Conservation (phyloP, 2,797 vertebrate species). For the Haliaeetus vocifer region DNA sequence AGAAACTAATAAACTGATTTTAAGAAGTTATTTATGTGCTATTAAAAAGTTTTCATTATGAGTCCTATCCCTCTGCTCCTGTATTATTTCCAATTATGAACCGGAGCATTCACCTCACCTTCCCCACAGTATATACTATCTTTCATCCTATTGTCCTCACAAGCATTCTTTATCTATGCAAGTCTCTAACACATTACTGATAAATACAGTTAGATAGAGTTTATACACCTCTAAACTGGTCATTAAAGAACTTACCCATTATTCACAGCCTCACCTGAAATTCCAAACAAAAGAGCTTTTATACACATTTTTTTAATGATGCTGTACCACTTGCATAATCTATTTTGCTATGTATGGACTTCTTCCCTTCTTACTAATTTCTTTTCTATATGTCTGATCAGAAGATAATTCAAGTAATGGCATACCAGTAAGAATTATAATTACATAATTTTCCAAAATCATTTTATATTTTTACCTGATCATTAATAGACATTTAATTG, state of each 20-base stretch:
- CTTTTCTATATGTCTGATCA: neutral
- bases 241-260: neutral
- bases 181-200: neutral
- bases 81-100: neutral
- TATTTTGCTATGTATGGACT: neutral
- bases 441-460: neutral
- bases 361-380: neutral
- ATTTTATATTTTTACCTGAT: neutral
- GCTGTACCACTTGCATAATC: neutral
- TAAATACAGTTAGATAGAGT: neutral
- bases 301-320: neutral
- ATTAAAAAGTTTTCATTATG: neutral
- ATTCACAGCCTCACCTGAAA: neutral
- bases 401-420: neutral
- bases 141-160: neutral
- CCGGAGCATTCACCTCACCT: neutral
- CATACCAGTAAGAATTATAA: neutral
- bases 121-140: neutral
- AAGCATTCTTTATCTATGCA: neutral
- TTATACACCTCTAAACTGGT: neutral
- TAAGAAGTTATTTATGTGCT: neutral
- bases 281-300: neutral
- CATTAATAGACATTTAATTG: neutral
- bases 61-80: neutral
- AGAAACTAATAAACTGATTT: neutral